Evolutionary conservation across 2,113 vertebrate species (phyloP).

Genomic region (Passer montanus): DNA sequence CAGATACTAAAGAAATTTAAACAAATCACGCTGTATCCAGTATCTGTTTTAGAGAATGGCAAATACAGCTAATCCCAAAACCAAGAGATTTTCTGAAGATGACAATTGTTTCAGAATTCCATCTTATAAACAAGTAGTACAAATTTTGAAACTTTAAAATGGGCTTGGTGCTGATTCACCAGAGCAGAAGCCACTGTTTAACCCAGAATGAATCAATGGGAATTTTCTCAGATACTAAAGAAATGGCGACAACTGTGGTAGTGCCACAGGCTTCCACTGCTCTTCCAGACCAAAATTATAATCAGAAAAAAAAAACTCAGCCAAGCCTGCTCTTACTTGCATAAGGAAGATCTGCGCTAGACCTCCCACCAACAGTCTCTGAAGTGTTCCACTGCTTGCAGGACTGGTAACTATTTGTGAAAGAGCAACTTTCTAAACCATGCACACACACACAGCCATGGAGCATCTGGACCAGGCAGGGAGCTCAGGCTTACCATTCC

Average conservation of each 20-base stretch:
- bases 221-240: background rate
- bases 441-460: background rate
- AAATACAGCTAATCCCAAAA: background rate
- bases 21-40: too few species aligned
- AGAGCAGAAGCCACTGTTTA: background rate
- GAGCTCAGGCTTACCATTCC: background rate
- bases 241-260: background rate
- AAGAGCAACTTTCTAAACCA: background rate
- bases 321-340: background rate
- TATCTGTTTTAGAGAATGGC: background rate
- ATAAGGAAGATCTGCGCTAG: background rate
- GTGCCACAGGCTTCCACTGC: background rate
- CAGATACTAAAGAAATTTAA: background rate
- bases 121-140: background rate
- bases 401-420: background rate
- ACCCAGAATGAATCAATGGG: background rate
- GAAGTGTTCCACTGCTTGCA: background rate
- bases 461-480: background rate
- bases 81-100: background rate
- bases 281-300: background rate
- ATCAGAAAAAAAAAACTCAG: background rate
- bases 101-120: background rate
- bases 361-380: background rate
- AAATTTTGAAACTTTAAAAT: background rate
- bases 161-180: background rate